Evolutionary conservation across 2,113 vertebrate species (phyloP).

Genomic region (Cyprinodon tularosa): DNA sequence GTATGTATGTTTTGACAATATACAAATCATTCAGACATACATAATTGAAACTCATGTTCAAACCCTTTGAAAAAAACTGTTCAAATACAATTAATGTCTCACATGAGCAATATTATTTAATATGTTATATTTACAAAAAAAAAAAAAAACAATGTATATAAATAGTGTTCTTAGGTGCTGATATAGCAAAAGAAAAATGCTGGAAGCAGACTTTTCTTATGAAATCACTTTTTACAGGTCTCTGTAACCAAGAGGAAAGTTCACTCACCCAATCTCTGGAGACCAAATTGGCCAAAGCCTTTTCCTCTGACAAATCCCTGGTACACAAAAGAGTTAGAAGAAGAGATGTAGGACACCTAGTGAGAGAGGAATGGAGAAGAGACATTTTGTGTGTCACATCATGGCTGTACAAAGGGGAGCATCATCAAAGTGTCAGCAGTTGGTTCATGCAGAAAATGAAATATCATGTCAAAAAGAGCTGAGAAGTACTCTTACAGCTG

Average conservation of each 20-base stretch:
- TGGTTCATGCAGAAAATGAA: slow-evolving; percentile 64
- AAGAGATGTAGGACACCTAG: slow-evolving; percentile 93
- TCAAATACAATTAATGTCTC: not conserved
- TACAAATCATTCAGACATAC: not conserved
- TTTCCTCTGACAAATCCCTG: slow-evolving; percentile 96
- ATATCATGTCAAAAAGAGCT: slow-evolving; percentile 65
- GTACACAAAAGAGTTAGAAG: slow-evolving; percentile 93
- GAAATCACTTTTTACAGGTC: not conserved
- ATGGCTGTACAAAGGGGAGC: slow-evolving; percentile 54
- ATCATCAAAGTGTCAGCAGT: slow-evolving; percentile 74
- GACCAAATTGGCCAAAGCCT: slow-evolving; percentile 97
- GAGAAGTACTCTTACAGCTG: slow-evolving; percentile 63
- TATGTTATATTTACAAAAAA: too few species aligned
- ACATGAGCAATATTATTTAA: too few species aligned
- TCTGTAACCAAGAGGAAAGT: slow-evolving; percentile 25
- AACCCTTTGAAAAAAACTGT: too few species aligned
- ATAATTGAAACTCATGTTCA: too few species aligned
- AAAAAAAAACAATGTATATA: too few species aligned
- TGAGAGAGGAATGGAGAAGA: slow-evolving; percentile 54
- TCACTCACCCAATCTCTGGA: slow-evolving; percentile 93
- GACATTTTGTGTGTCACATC: slow-evolving; percentile 63
- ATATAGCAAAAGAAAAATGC: not conserved
- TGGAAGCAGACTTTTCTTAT: not conserved
- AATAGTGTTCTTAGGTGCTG: not conserved
- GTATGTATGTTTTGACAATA: not conserved